Evolutionary conservation across 2,888 invertebrate genomes (phyloP).

Genomic region (Agriopis marginaria): DNA sequence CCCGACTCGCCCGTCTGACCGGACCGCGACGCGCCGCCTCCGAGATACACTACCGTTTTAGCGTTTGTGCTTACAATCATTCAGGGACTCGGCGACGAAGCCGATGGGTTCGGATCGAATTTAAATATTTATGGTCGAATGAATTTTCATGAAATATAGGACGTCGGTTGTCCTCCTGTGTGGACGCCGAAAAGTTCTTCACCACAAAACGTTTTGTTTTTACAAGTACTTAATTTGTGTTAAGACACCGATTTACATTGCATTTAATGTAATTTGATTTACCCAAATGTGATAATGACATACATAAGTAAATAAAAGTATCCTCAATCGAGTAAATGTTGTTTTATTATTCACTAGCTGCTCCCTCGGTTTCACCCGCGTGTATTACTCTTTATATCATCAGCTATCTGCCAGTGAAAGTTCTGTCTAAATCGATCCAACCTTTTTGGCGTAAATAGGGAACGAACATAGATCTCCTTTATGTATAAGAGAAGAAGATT

Average conservation of each 20-base stretch:
- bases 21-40: slow-evolving; percentile 13
- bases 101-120: slow-evolving; percentile 31
- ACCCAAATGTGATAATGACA: slow-evolving; percentile 71
- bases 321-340: slow-evolving; percentile 38
- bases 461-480: no score
- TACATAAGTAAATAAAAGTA: slow-evolving; percentile 60
- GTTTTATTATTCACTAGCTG: neutral
- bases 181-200: slow-evolving; percentile 10
- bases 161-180: neutral
- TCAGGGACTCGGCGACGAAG: slow-evolving; percentile 22
- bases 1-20: slow-evolving; percentile 81
- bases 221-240: slow-evolving; percentile 50
- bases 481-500: no score
- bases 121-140: slow-evolving; percentile 2
- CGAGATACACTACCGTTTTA: slow-evolving; percentile 1
- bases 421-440: no score
- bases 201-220: slow-evolving; percentile 18
- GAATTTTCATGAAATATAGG: neutral
- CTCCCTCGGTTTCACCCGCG: no score
- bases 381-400: no score
- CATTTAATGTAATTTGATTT: slow-evolving; percentile 68
- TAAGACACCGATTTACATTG: slow-evolving; percentile 58
- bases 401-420: no score
- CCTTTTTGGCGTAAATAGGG: no score
- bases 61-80: slow-evolving; percentile 34